phyloP scores from a whole-genome alignment of 2,797 vertebrate genomes.

The Argyrosomus regius region DNA sequence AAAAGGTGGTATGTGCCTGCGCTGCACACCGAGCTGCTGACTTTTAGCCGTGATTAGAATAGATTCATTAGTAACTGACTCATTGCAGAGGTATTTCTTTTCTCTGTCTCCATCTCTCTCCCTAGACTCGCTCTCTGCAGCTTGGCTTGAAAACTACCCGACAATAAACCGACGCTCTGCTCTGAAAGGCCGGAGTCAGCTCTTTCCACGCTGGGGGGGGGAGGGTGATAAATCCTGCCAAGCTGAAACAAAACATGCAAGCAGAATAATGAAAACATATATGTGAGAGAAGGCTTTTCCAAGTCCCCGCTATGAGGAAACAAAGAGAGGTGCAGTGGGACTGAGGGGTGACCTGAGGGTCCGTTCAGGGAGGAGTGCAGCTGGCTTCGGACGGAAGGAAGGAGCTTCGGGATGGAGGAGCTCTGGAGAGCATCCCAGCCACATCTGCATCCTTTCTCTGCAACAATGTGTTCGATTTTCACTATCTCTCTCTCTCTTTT shows the following conservation, averaged over 20 bases:
- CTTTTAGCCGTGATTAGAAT: constrained; percentile 3
- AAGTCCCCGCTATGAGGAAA: constrained; percentile 3
- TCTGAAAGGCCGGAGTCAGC: constrained; percentile 45
- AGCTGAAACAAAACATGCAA: constrained; percentile 43
- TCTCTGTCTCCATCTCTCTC: constrained; percentile 15
- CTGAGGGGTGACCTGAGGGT: constrained; percentile 10
- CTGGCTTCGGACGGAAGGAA: constrained; percentile 29
- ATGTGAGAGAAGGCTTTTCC: constrained; percentile 23
- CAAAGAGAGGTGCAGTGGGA: background rate
- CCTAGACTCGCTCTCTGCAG: constrained; percentile 15
- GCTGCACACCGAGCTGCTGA: background rate
- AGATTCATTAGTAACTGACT: constrained; percentile 20
- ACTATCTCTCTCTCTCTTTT: background rate
- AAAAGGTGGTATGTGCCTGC: background rate
- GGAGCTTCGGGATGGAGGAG: constrained; percentile 17
- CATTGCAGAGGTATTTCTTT: constrained; percentile 12
- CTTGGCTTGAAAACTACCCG: constrained; percentile 18
- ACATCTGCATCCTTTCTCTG: constrained; percentile 53
- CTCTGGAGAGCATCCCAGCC: constrained; percentile 35
- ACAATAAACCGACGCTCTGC: constrained; percentile 33
- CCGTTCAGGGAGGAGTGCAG: constrained; percentile 23
- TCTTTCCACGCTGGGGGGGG: constrained; percentile 23
- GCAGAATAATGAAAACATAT: constrained; percentile 3
- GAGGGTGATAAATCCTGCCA: constrained; percentile 40
- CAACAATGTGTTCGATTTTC: background rate